Conservation (phyloP, 2,113 vertebrate genomes). For the Synodontis membranacea region DNA sequence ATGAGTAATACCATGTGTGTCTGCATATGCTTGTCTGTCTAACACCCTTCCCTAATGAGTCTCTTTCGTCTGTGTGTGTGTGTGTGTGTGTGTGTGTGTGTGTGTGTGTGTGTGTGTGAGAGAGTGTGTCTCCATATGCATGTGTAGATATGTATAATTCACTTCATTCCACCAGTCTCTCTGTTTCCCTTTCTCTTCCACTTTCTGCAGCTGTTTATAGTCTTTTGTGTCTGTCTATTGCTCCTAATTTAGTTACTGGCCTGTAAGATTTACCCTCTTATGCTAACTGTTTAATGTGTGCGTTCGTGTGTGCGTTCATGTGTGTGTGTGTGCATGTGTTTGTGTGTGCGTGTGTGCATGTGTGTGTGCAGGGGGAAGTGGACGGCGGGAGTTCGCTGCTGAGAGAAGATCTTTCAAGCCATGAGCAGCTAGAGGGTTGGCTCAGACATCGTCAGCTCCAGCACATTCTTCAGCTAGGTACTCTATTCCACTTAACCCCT, state of each 20-base stretch:
- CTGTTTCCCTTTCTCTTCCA: too few relatives aligned
- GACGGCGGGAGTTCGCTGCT: conserved; percentile 84
- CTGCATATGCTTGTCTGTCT: not conserved
- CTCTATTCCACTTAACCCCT: conserved; percentile 38
- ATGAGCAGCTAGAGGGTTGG: conserved; percentile 86
- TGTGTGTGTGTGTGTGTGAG: not conserved
- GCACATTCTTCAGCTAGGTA: conserved; percentile 93
- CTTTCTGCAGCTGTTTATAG: conserved; percentile 17
- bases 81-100: not conserved
- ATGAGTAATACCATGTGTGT: conserved; percentile 41
- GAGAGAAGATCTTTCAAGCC: conserved; percentile 83
- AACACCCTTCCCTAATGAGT: not conserved
- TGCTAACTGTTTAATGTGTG: conserved; percentile 17
- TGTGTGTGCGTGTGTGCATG: not conserved
- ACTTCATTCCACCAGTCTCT: not conserved
- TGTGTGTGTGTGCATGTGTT: conserved; percentile 23
- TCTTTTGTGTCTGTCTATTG: not conserved
- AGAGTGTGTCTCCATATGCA: not conserved
- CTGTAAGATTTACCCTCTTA: not conserved
- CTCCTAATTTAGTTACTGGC: conserved; percentile 9
- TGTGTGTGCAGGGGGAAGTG: conserved; percentile 74
- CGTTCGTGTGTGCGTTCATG: not conserved
- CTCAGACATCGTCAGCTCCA: conserved; percentile 87
- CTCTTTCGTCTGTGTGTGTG: not conserved
- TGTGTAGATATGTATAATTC: not conserved